Evolutionary conservation across 2,888 invertebrate genomes (phyloP).

Genomic region (Morinoia aosen): DNA sequence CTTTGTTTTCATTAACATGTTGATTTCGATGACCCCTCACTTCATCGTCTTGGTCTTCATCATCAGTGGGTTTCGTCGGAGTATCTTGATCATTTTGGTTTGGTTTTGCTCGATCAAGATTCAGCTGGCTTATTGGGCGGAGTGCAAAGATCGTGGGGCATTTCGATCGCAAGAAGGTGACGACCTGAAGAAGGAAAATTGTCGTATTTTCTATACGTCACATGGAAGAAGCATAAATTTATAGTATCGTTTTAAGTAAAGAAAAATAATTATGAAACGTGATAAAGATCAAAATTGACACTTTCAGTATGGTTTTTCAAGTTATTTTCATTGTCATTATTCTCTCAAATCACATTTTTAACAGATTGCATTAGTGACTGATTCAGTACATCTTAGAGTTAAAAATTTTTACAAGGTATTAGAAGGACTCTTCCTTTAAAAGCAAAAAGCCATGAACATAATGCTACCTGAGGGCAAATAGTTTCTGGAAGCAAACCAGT

Average conservation of each 20-base stretch:
- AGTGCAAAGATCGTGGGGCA: slow-evolving; percentile 24
- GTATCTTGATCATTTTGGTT: background rate
- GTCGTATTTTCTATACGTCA: background rate
- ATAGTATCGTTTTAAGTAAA: background rate
- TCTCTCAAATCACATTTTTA: background rate
- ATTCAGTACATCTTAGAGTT: no score
- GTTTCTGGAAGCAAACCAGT: background rate
- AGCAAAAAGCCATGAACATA: background rate
- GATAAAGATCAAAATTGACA: background rate
- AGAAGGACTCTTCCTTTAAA: no score
- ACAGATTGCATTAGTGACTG: no score
- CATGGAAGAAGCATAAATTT: background rate
- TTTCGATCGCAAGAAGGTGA: background rate
- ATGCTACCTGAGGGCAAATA: background rate
- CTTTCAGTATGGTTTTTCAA: background rate
- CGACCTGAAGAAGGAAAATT: background rate
- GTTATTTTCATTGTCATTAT: background rate
- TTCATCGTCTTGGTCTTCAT: background rate
- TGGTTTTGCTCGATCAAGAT: background rate
- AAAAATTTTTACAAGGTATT: no score
- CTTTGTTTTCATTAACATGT: background rate
- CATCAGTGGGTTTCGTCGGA: background rate
- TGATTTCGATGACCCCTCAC: background rate
- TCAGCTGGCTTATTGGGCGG: background rate
- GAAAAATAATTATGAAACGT: background rate